These are phyloP conservation scores for Coregonus sp. DNA, from an alignment of 2,797 vertebrate genomes.

Conservation along the genomic window DNA sequence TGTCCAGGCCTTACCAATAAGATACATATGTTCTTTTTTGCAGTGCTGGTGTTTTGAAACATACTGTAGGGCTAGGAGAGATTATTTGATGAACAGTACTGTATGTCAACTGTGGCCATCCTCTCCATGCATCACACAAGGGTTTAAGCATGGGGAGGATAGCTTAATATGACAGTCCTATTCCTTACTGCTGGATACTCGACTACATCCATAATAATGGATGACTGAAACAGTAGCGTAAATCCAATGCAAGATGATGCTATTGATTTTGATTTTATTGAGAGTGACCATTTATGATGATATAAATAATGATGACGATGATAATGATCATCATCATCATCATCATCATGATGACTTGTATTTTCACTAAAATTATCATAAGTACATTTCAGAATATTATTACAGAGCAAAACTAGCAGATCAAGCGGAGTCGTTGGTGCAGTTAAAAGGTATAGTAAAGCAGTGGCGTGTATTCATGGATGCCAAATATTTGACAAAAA, in stretches of 20 bases:
- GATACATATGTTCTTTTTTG: slow-evolving; percentile 54
- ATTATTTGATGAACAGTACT: slow-evolving; percentile 68
- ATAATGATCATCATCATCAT: slow-evolving; percentile 13
- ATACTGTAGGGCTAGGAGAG: slow-evolving; percentile 48
- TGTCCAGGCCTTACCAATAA: slow-evolving; percentile 57
- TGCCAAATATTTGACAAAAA: too few species aligned
- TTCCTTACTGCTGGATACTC: slow-evolving; percentile 47
- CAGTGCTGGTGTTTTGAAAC: slow-evolving; percentile 65
- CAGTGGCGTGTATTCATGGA: too few species aligned
- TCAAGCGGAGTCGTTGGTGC: background rate
- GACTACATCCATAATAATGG: slow-evolving; percentile 37
- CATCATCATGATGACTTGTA: slow-evolving; percentile 1
- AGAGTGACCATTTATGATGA: slow-evolving; percentile 18
- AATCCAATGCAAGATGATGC: background rate
- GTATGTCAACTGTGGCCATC: slow-evolving; percentile 63
- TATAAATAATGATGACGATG: slow-evolving; percentile 7
- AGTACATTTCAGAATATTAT: background rate
- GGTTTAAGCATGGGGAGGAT: slow-evolving; percentile 48
- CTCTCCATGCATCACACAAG: slow-evolving; percentile 63
- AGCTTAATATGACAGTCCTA: slow-evolving; percentile 43
- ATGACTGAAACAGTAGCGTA: slow-evolving; percentile 28
- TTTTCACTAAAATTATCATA: slow-evolving; percentile 1
- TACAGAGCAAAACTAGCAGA: background rate
- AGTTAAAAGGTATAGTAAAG: background rate
- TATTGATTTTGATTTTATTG: slow-evolving; percentile 9